phyloP scores from a whole-genome alignment of 2,113 vertebrate genomes.

The Apteryx owenii region DNA sequence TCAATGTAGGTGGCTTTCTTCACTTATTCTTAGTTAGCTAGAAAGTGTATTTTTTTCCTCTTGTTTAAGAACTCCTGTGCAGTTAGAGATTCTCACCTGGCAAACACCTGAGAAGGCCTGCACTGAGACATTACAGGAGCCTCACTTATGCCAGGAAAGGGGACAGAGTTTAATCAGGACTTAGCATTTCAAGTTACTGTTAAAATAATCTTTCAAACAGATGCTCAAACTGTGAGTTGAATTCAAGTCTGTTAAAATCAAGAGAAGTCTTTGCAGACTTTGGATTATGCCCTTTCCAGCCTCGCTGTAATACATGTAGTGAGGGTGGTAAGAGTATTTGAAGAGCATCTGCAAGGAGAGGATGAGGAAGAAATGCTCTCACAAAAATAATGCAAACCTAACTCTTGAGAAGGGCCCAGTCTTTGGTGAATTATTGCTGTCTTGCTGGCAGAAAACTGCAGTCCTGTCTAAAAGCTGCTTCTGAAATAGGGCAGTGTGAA shows the following conservation, averaged over 20 bases:
- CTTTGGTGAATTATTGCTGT: not conserved
- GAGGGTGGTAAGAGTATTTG: not conserved
- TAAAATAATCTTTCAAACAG: not conserved
- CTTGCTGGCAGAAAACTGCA: not conserved
- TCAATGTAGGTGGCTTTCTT: not conserved
- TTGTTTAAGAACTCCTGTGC: not conserved
- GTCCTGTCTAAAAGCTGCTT: too few relatives aligned
- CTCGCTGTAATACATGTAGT: too few relatives aligned
- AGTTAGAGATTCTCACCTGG: too few relatives aligned
- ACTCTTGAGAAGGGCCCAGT: not conserved
- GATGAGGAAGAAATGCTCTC: not conserved
- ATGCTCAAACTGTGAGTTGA: not conserved
- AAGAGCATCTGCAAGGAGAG: rapidly evolving
- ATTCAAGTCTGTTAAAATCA: not conserved
- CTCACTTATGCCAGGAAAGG: not conserved
- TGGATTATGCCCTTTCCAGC: not conserved
- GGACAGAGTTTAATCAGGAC: not conserved
- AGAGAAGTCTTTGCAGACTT: not conserved
- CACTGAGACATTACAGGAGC: too few relatives aligned
- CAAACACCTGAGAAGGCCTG: too few relatives aligned
- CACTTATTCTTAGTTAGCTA: not conserved
- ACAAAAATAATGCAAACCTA: not conserved
- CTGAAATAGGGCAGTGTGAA: not conserved
- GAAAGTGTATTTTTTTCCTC: not conserved
- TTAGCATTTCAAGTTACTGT: not conserved